phyloP scores from a whole-genome alignment of 53 echinoderm and acorn worm genomes.

The Astropecten irregularis region DNA sequence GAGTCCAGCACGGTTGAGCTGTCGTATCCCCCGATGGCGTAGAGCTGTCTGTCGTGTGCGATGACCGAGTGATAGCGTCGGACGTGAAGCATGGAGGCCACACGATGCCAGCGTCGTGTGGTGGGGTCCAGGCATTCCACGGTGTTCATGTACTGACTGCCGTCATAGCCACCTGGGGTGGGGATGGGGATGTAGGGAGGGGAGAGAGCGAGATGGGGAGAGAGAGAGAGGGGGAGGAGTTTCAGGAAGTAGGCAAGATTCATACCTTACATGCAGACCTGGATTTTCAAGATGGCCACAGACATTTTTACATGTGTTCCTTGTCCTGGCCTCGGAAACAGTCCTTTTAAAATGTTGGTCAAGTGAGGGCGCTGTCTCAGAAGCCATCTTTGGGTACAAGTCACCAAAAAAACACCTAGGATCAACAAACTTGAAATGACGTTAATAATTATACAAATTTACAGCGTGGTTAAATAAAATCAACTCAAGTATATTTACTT shows the following conservation, averaged over 20 bases:
- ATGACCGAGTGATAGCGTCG: slow-evolving; percentile 75
- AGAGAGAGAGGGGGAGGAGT: neutral
- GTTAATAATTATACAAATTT: too few species aligned
- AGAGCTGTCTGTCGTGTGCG: slow-evolving; percentile 70
- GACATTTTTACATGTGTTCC: too few species aligned
- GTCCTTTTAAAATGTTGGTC: too few species aligned
- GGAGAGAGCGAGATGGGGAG: neutral
- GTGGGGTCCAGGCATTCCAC: slow-evolving; percentile 74
- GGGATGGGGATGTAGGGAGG: neutral
- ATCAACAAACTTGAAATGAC: too few species aligned
- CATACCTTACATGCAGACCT: neutral
- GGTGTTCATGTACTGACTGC: slow-evolving; percentile 77
- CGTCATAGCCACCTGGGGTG: slow-evolving; percentile 82
- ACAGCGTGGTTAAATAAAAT: too few species aligned
- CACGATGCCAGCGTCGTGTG: slow-evolving; percentile 71
- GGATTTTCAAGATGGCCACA: neutral
- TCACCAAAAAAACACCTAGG: too few species aligned
- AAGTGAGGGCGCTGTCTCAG: too few species aligned
- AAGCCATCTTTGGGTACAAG: too few species aligned
- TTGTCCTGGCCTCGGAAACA: too few species aligned
- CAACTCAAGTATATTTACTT: too few species aligned
- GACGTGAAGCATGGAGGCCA: slow-evolving; percentile 76
- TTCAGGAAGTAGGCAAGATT: neutral
- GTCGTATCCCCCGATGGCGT: slow-evolving; percentile 81
- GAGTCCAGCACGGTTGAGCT: slow-evolving; percentile 81